These are phyloP conservation scores for Morpho helenor DNA, from an alignment of 2,888 invertebrate species.

Conservation along the genomic window DNA sequence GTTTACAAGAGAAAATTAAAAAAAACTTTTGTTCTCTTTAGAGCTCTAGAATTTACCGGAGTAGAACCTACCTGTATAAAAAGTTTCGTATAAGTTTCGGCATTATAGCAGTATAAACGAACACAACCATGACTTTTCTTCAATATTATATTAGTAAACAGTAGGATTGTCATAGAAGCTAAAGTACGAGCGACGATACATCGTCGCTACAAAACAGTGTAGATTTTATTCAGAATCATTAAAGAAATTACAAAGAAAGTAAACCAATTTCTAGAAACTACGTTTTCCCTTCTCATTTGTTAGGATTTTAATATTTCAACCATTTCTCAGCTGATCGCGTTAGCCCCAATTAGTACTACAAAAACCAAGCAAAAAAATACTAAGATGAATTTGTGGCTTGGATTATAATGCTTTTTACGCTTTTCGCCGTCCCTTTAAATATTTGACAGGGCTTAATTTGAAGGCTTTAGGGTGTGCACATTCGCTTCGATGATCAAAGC, in stretches of 20 bases:
- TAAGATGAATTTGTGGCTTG: not conserved
- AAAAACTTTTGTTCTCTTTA: too few species aligned
- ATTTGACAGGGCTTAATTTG: slow-evolving; percentile 15
- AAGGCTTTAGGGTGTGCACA: slow-evolving; percentile 5
- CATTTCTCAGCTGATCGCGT: slow-evolving; percentile 22
- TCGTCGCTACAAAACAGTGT: too few species aligned
- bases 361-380: slow-evolving; percentile 6
- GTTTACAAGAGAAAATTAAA: too few species aligned
- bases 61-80: too few species aligned
- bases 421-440: slow-evolving; percentile 3
- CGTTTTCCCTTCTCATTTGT: slow-evolving; percentile 10
- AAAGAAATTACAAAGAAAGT: slow-evolving; percentile 13
- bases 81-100: too few species aligned
- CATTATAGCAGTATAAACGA: too few species aligned
- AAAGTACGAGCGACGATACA: too few species aligned
- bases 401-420: not conserved
- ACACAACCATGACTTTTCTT: too few species aligned
- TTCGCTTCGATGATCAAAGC: slow-evolving; percentile 7
- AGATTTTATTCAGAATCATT: slow-evolving; percentile 4
- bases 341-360: slow-evolving; percentile 15
- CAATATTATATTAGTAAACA: too few species aligned
- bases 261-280: slow-evolving; percentile 12
- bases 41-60: too few species aligned
- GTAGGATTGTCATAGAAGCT: too few species aligned
- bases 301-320: slow-evolving; percentile 21